Percentiles rank a stretch among this genome's conserved stretches.
Evolutionary conservation across 2,888 invertebrate genomes (phyloP).

Genomic region (Erebia aethiops): DNA sequence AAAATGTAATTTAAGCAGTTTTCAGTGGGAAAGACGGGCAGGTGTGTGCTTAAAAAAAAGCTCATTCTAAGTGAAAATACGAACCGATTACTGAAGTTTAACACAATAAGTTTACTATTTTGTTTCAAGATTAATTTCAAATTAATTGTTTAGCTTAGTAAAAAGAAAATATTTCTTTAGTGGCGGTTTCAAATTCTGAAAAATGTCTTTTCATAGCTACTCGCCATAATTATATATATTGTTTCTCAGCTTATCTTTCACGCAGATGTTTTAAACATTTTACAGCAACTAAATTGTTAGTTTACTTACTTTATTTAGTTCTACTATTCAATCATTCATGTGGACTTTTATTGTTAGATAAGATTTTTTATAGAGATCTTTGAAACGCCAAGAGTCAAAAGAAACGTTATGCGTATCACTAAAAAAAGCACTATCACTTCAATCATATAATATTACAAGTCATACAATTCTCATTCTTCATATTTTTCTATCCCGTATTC

Average conservation of each 20-base stretch:
- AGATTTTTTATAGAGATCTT: neutral
- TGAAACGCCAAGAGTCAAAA: neutral
- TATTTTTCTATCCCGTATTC: neutral
- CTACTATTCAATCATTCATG: too few species aligned
- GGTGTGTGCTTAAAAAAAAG: neutral
- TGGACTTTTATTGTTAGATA: too few species aligned
- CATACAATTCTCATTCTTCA: slow-evolving; percentile 10
- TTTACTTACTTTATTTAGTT: neutral
- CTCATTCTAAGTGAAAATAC: neutral
- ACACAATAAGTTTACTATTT: neutral
- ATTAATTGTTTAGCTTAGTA: neutral
- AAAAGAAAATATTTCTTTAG: neutral
- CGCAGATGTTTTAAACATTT: neutral
- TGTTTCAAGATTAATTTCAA: neutral
- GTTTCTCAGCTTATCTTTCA: neutral
- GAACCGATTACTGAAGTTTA: neutral
- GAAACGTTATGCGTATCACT: neutral
- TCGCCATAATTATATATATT: neutral
- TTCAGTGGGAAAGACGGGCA: neutral
- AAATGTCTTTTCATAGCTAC: neutral
- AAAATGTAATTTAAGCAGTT: neutral
- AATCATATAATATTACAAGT: slow-evolving; percentile 12
- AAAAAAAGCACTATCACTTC: slow-evolving; percentile 10
- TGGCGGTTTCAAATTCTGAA: neutral
- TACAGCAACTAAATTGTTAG: neutral